A percentile compares a stretch with the other conserved stretches of the same genome.
phyloP scores from a whole-genome alignment of 2,797 vertebrate species.

The Galaxias olidus region DNA sequence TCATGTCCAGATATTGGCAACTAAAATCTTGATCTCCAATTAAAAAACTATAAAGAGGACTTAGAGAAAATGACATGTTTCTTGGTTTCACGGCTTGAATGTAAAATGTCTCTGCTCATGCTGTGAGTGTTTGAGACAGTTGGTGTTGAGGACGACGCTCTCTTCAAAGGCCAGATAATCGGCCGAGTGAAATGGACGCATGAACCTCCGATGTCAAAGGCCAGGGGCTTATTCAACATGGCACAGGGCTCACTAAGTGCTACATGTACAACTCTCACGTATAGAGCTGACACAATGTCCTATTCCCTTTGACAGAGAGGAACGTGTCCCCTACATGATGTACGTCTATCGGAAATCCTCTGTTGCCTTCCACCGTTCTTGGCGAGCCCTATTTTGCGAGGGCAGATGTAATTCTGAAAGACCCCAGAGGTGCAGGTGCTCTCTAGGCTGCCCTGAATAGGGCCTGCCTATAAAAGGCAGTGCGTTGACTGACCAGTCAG shows the following conservation, averaged over 20 bases:
- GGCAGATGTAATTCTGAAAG: conserved; percentile 45
- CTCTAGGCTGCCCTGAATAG: conserved; percentile 29
- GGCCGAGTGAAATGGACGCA: conserved; percentile 33
- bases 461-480: conserved; percentile 42
- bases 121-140: background rate
- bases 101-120: too few species aligned
- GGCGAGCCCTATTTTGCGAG: conserved; percentile 40
- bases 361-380: conserved; percentile 16
- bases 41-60: too few species aligned
- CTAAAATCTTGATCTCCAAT: too few species aligned
- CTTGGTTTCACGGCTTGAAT: too few species aligned
- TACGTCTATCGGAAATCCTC: conserved; percentile 33
- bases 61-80: too few species aligned
- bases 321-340: conserved; percentile 37
- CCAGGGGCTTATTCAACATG: conserved; percentile 41
- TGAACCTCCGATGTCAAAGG: conserved; percentile 42
- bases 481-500: conserved; percentile 27
- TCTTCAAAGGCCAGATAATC: conserved; percentile 35
- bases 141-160: too few species aligned
- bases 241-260: conserved; percentile 35
- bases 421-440: conserved; percentile 26
- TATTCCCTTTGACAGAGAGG: conserved; percentile 39
- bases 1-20: too few species aligned
- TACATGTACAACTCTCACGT: conserved; percentile 45
- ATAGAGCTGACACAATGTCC: conserved; percentile 37